Evolutionary conservation across 2,113 vertebrate species (phyloP), one percentile per base, ranked within the genome.

Genomic region (Pterocles gutturalis): DNA sequence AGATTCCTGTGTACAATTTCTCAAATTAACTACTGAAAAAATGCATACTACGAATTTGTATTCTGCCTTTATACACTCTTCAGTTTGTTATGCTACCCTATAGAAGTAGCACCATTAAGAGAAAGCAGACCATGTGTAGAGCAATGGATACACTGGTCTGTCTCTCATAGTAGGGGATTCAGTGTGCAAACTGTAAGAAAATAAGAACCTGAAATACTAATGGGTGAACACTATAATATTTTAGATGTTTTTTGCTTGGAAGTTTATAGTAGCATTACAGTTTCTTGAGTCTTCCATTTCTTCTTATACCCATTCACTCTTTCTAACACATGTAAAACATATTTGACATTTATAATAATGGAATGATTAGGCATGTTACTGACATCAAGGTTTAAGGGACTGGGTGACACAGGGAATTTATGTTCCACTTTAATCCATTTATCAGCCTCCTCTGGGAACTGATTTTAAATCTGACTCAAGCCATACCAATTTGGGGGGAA

Each of bases 391-490:
- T 97, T 98, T 98, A 96, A 95, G 92, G 96, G 89, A 96, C 84
- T 87, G 82, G 94, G 88, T 97, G 97, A 97, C 96, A 97, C 36
- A 92, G 87, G 83, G 84, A 97, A 97, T 98, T 97, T 97, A 97
- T 97, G 93, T 97, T 97, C 95, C 89, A 92, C 97, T 97, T 96
- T 96, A 97, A 97, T 98, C 96, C 96, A 97, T 96, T 97, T 97
- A 96, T 97, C 95, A 92, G 1, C 70, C 85, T 96, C 96, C 96
- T 89, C 60, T 94, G 96, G 95, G 93, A 97, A 46, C 64, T 87
- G 89, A 95, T 97, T 97, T 97, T 96, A 97, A 96, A 97, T 97
- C 93, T 97, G 93, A 92, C 94, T 90, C 83, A 96, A 96, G 81
- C 97, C 93, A 79, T 95, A 93, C 89, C 82, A 60, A 62, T 95